Base-by-base conservation (phyloP, 2,888 invertebrate genomes). In the Theristus sp. region DNA sequence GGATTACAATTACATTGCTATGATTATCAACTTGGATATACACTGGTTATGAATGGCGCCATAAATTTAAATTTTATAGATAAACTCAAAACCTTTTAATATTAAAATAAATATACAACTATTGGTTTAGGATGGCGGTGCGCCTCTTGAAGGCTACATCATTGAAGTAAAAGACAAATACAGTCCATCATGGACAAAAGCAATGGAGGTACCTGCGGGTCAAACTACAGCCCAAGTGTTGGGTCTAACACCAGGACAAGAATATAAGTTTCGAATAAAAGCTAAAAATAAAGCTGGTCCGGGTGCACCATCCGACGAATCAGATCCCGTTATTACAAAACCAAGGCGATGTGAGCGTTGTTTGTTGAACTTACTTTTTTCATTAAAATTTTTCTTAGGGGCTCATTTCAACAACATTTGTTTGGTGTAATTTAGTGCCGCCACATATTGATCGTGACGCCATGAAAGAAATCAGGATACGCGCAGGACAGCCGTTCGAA, bases 91-190 rank as follows among this genome's bases (percentile, higher is more conserved):
- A n/a, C n/a, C n/a, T n/a, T n/a, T n/a, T n/a, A n/a, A n/a, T n/a
- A n/a, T n/a, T n/a, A n/a, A n/a, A n/a, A n/a, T n/a, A n/a, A n/a
- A n/a, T n/a, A n/a, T n/a, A n/a, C n/a, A n/a, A n/a, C n/a, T n/a
- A n/a, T n/a, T n/a, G n/a, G n/a, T n/a, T n/a, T n/a, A n/a, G n/a
- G 94, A 96, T 75, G 96, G 96, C 26, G 96, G 98, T 55, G 93
- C 94, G 53, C 91, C 93, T 27, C 93, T 98, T 75, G 88, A 88
- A 66, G 89, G 89, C 66, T 93, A 91, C 74, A 83, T 93, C 66
- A 82, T 93, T 56, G 91, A 93, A 80, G 89, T 89, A 84, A 84
- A 82, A 86, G 56, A 82, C 83, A 79, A 79, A 62, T 84, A 56
- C 38, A 13, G 10, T 6, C 38, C 38, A 38, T 38, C 17, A 6